Conservation (phyloP, 2,113 vertebrate genomes). For the Antechinus stuartii region DNA sequence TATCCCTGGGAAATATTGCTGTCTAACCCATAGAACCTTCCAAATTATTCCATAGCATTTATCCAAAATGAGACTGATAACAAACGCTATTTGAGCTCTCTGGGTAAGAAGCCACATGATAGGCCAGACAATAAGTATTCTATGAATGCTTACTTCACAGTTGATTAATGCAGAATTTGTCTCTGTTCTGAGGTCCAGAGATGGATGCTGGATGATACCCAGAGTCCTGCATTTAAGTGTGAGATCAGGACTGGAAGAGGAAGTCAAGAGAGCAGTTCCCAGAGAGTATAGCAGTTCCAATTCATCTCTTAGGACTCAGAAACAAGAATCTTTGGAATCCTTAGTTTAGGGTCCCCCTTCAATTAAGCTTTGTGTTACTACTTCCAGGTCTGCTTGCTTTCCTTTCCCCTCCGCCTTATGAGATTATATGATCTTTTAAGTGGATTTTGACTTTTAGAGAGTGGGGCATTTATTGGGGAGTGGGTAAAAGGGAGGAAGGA, state of each 20-base stretch:
- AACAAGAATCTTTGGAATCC: background rate
- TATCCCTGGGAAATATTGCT: background rate
- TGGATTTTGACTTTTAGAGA: background rate
- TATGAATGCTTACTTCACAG: background rate
- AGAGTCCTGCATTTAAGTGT: background rate
- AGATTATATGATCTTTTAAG: background rate
- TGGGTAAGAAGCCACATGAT: background rate
- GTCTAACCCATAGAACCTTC: background rate
- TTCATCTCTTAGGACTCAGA: background rate
- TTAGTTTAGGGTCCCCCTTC: background rate
- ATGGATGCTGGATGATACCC: background rate
- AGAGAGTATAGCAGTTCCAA: background rate
- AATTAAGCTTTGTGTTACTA: background rate
- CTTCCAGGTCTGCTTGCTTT: background rate
- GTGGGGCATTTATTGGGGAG: background rate
- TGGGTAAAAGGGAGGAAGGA: background rate
- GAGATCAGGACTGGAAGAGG: background rate
- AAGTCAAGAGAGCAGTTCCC: background rate
- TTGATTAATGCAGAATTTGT: background rate
- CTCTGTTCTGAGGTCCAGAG: background rate
- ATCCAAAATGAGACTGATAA: background rate
- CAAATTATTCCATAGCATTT: background rate
- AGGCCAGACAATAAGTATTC: background rate
- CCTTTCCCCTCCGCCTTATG: background rate
- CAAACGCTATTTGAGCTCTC: background rate